Conservation (phyloP, 2,888 invertebrate genomes). For the Allolobophora icterica region DNA sequence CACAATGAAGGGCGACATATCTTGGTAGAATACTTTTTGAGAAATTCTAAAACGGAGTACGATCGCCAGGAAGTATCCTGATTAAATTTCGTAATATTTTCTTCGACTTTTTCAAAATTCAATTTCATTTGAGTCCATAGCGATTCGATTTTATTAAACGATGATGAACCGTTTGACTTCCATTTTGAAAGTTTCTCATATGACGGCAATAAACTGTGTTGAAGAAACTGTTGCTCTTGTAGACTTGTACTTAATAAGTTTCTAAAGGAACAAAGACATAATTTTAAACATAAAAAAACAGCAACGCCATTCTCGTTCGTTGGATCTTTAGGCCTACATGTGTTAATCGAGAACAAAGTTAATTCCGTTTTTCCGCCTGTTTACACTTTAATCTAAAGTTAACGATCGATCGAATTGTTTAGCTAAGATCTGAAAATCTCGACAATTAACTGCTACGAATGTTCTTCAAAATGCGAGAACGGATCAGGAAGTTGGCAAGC, state of each 20-base stretch:
- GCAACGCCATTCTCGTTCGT: not conserved
- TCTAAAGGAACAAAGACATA: not conserved
- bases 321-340: not conserved
- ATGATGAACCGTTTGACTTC: not conserved
- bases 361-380: not conserved
- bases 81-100: not conserved
- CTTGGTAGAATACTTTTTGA: not conserved
- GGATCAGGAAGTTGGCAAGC: too few relatives aligned
- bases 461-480: too few relatives aligned
- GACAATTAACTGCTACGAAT: too few relatives aligned
- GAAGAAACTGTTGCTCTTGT: not conserved
- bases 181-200: not conserved
- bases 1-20: not conserved
- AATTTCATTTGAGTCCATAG: not conserved
- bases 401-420: too few relatives aligned
- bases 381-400: not conserved
- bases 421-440: too few relatives aligned
- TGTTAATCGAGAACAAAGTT: not conserved
- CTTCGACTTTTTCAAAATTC: slow-evolving; percentile 8
- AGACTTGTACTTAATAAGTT: not conserved
- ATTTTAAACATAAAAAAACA: not conserved
- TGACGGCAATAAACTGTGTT: not conserved
- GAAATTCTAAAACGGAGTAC: not conserved
- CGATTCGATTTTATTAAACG: not conserved
- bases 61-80: not conserved